A percentile compares a stretch with the other conserved stretches of the same genome.
Conservation (phyloP, 2,888 invertebrate genomes). For the Mycalesis mineus region DNA sequence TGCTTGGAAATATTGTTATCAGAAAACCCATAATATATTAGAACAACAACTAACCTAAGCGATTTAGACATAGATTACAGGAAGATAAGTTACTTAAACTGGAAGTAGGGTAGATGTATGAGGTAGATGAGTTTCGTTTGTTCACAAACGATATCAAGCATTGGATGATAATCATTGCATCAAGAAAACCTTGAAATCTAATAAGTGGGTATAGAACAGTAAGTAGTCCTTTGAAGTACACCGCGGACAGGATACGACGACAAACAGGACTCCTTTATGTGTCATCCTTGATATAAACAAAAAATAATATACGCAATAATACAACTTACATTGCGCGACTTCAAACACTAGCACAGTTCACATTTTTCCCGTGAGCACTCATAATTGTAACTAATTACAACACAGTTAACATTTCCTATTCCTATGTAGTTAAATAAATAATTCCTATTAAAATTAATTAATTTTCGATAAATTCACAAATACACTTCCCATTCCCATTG, state of each 20-base stretch:
- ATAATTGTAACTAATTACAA: constrained; percentile 34
- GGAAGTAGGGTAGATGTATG: no score
- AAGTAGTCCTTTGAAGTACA: not conserved
- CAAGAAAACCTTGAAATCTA: not conserved
- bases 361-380: constrained; percentile 47
- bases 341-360: constrained; percentile 46
- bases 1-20: no score
- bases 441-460: constrained; percentile 33
- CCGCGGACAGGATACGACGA: not conserved
- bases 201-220: not conserved
- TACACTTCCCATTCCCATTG: constrained; percentile 1
- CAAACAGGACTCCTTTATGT: constrained; percentile 35
- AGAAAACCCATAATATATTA: no score
- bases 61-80: no score
- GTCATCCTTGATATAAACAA: constrained; percentile 35
- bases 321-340: constrained; percentile 53
- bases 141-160: not conserved
- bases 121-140: no score
- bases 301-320: constrained; percentile 38
- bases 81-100: no score
- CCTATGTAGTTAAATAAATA: constrained; percentile 33
- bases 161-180: not conserved
- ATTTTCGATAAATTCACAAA: constrained; percentile 30
- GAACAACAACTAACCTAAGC: no score
- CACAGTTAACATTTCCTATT: constrained; percentile 45